Evolutionary conservation across 2,797 vertebrate genomes (phyloP).

Genomic region (Pristis pectinata): DNA sequence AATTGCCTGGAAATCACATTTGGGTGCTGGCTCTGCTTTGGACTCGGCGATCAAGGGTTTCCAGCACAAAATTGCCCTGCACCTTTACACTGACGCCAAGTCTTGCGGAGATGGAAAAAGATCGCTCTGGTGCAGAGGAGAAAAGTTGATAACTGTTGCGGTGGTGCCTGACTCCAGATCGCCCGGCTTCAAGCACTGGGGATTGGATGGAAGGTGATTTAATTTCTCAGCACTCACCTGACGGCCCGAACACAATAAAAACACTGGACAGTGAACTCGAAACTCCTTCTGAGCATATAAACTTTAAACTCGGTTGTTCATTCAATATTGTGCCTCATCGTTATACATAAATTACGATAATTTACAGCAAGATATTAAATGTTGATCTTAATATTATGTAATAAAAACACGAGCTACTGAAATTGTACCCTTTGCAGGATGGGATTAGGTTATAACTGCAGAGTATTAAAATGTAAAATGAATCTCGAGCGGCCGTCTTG

Average conservation of each 20-base stretch:
- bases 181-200: no score
- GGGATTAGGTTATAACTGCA: neutral
- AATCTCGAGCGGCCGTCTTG: neutral
- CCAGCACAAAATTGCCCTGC: neutral
- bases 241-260: neutral
- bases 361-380: neutral
- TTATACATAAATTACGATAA: neutral
- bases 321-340: neutral
- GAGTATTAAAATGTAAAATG: slow-evolving; percentile 2
- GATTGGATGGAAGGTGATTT: no score
- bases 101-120: neutral
- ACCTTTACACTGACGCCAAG: neutral
- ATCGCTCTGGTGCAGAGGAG: neutral
- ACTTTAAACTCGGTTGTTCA: neutral
- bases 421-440: neutral
- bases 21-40: neutral
- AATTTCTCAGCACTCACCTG: neutral
- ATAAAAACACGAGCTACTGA: neutral
- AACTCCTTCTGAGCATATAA: neutral
- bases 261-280: neutral
- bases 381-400: neutral
- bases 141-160: no score
- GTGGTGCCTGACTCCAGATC: neutral
- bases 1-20: neutral
- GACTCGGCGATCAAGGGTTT: neutral